These are phyloP conservation scores for Zaprionus ornatus DNA, from an alignment of 1,140 invertebrate species.

Conservation along the genomic window DNA sequence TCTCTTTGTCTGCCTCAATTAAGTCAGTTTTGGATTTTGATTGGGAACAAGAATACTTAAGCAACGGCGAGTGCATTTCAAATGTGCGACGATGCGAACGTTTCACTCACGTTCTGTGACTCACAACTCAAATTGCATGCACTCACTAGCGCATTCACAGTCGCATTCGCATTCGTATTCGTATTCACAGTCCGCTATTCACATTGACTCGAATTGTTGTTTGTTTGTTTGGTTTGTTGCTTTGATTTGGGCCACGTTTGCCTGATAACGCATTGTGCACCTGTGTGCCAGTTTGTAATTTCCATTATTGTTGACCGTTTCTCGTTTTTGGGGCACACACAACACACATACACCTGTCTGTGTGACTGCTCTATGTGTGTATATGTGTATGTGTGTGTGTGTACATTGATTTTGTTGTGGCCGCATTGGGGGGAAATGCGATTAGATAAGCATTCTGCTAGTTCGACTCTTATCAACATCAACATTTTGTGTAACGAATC, in stretches of 20 bases:
- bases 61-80: neutral
- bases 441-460: conserved; percentile 68
- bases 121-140: neutral
- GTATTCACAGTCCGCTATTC: conserved; percentile 14
- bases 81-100: neutral
- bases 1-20: neutral
- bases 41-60: neutral
- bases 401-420: conserved; percentile 50
- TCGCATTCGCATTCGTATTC: neutral
- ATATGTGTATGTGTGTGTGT: conserved; percentile 22
- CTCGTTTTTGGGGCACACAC: conserved; percentile 41
- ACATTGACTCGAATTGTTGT: conserved; percentile 22
- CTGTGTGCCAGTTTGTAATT: conserved; percentile 41
- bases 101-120: neutral
- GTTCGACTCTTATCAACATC: conserved; percentile 52
- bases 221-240: conserved; percentile 53
- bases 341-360: neutral
- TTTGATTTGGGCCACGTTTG: conserved; percentile 69
- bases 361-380: conserved; percentile 12
- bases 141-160: neutral
- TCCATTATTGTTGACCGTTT: conserved; percentile 38
- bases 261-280: conserved; percentile 54
- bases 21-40: neutral
- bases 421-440: conserved; percentile 47
- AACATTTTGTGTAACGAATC: conserved; percentile 39